Evolutionary conservation across 2,113 vertebrate genomes (phyloP).

Genomic region (Poecilia latipinna): DNA sequence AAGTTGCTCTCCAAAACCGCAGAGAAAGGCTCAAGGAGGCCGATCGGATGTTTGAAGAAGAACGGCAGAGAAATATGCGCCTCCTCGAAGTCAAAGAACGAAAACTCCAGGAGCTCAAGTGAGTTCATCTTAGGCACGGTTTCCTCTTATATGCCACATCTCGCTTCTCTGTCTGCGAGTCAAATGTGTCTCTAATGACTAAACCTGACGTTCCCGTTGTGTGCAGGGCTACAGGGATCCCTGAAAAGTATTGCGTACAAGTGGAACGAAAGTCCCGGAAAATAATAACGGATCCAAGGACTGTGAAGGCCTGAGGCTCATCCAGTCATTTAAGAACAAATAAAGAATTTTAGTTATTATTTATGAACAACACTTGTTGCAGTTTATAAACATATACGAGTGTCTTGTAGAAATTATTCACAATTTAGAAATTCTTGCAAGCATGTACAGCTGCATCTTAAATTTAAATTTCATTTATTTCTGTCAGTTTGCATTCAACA

Average conservation of each 20-base stretch:
- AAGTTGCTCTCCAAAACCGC: slow-evolving; percentile 67
- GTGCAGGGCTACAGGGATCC: slow-evolving; percentile 82
- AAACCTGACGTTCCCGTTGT: background rate
- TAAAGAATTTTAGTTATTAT: background rate
- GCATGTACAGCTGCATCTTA: background rate
- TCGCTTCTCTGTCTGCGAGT: background rate
- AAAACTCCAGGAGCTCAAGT: slow-evolving; percentile 89
- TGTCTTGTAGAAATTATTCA: background rate
- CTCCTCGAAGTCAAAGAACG: slow-evolving; percentile 83
- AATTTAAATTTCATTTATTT: background rate
- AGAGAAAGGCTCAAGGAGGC: slow-evolving; percentile 79
- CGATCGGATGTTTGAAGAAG: slow-evolving; percentile 78
- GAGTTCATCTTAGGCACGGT: background rate
- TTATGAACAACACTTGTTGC: background rate
- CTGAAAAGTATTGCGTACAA: slow-evolving; percentile 86
- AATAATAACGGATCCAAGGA: background rate
- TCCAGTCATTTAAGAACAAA: background rate
- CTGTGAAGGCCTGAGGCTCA: background rate
- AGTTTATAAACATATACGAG: background rate
- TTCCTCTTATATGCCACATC: background rate
- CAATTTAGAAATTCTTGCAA: background rate
- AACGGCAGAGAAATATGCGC: slow-evolving; percentile 69
- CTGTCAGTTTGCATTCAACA: background rate
- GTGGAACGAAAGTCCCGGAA: slow-evolving; percentile 78
- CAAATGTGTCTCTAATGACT: background rate